Percentiles rank a stretch among this genome's conserved stretches.
These are phyloP conservation scores for Labeo calbasu DNA, from an alignment of 2,797 vertebrate species.

Conservation along the genomic window DNA sequence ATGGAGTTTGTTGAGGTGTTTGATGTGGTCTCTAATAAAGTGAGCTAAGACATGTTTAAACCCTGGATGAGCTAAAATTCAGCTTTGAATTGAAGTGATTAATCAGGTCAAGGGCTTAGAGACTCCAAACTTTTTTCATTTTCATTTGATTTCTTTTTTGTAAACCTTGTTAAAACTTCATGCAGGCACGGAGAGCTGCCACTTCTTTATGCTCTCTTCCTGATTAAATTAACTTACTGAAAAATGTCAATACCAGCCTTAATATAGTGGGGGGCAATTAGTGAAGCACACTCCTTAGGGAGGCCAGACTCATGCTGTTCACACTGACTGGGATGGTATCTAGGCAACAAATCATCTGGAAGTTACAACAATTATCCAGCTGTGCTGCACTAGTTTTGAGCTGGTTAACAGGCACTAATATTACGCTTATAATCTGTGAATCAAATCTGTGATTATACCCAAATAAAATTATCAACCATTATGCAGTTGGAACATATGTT, in stretches of 20 bases:
- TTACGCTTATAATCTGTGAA: neutral
- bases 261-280: slow-evolving; percentile 13
- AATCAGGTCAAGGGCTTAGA: slow-evolving; percentile 38
- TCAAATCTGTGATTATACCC: neutral
- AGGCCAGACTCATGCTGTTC: neutral
- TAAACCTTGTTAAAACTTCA: slow-evolving; percentile 7
- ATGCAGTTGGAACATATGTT: neutral
- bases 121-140: neutral
- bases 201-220: neutral
- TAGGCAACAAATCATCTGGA: slow-evolving; percentile 29
- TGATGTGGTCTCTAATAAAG: slow-evolving; percentile 46
- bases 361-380: slow-evolving; percentile 17
- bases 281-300: slow-evolving; percentile 14
- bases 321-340: slow-evolving; percentile 4
- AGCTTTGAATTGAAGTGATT: slow-evolving; percentile 28
- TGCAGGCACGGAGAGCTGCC: neutral
- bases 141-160: neutral
- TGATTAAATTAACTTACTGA: slow-evolving; percentile 25
- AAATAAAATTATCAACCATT: neutral
- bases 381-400: neutral
- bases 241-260: neutral
- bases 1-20: slow-evolving; percentile 33
- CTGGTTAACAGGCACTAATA: neutral
- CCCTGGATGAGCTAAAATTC: slow-evolving; percentile 8
- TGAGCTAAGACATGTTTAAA: slow-evolving; percentile 23